phyloP scores from a whole-genome alignment of 1,140 invertebrate species.

The Marisa cornuarietis region DNA sequence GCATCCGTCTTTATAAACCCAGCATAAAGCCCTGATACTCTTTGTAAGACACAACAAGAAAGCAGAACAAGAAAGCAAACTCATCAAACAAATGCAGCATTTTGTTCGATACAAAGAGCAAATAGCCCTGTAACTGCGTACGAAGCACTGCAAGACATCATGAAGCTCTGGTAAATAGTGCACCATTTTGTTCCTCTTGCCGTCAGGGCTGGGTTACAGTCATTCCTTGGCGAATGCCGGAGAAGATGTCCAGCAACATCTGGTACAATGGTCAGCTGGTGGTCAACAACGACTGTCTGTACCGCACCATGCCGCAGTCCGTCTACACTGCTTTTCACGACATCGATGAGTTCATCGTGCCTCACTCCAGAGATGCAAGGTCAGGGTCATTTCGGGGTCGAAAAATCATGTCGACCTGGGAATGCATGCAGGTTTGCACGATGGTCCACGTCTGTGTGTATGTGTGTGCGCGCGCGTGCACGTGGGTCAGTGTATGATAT shows the following conservation, averaged over 20 bases:
- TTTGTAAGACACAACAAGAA: too few species aligned
- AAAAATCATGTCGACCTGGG: too few species aligned
- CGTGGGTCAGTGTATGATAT: too few species aligned
- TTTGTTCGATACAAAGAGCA: too few species aligned
- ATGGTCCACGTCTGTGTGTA: too few species aligned
- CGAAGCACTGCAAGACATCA: background rate
- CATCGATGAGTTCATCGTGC: constrained; percentile 64
- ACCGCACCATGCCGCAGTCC: constrained; percentile 54
- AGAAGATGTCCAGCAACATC: constrained; percentile 35
- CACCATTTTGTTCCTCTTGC: constrained; percentile 10
- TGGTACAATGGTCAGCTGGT: constrained; percentile 65
- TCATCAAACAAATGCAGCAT: too few species aligned
- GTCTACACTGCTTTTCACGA: constrained; percentile 60
- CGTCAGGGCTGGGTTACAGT: constrained; percentile 39
- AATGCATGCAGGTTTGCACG: too few species aligned
- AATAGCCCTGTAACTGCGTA: background rate
- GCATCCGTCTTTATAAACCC: too few species aligned
- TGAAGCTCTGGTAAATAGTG: background rate
- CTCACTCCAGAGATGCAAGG: constrained; percentile 41
- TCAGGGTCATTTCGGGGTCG: constrained; percentile 1
- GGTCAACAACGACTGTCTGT: constrained; percentile 63
- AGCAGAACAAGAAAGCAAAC: too few species aligned
- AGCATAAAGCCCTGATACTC: too few species aligned
- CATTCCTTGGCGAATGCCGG: constrained; percentile 55
- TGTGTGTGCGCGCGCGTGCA: too few species aligned